phyloP scores from a whole-genome alignment of 2,888 invertebrate genomes.

The Drosophila putrida region DNA sequence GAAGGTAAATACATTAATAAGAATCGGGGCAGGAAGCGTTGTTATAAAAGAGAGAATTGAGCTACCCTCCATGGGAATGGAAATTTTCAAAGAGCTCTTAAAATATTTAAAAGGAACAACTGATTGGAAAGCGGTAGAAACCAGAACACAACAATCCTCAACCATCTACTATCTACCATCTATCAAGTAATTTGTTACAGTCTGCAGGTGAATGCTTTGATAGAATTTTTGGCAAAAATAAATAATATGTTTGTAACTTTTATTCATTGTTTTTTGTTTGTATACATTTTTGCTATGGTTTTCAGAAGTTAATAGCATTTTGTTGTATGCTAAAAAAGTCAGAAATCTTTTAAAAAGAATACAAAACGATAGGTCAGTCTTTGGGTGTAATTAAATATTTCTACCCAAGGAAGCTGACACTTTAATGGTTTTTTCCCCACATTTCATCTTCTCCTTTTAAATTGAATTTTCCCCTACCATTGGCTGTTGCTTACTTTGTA shows the following conservation, averaged over 20 bases:
- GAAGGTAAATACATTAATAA: slow-evolving; percentile 13
- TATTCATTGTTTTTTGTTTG: slow-evolving; percentile 17
- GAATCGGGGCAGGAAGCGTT: neutral
- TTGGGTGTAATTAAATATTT: neutral
- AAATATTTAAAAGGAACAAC: slow-evolving; percentile 10
- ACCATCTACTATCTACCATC: no score
- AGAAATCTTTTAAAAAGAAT: neutral
- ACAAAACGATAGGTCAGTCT: neutral
- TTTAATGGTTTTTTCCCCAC: neutral
- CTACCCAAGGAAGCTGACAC: neutral
- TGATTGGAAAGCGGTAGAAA: no score
- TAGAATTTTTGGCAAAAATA: neutral
- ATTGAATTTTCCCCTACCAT: neutral
- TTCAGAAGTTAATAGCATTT: neutral
- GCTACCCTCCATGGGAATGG: neutral
- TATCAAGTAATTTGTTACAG: no score
- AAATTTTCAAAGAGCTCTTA: neutral
- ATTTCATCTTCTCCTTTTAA: neutral
- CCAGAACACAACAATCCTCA: no score
- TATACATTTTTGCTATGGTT: slow-evolving; percentile 1
- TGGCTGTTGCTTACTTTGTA: slow-evolving; percentile 18
- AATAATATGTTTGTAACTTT: slow-evolving; percentile 15
- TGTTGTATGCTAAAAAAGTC: neutral
- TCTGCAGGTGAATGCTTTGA: no score
- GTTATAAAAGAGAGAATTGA: neutral